Percentiles rank a stretch among this genome's conserved stretches.
Evolutionary conservation across 2,797 vertebrate species (phyloP).

Genomic region (Pangasius mekongensis): DNA sequence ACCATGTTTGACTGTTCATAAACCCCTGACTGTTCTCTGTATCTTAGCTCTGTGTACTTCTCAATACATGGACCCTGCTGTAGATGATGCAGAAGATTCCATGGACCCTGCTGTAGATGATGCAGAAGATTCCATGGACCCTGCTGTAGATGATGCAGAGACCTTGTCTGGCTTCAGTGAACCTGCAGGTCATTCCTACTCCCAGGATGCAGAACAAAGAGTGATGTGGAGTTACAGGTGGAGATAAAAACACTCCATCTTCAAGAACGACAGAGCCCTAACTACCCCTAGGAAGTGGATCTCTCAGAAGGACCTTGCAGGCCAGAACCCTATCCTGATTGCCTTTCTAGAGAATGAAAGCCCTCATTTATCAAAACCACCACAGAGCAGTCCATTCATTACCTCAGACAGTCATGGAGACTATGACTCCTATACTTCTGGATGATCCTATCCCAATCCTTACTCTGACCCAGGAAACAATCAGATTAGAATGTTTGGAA

Average conservation of each 20-base stretch:
- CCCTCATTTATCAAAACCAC: not conserved
- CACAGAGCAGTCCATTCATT: not conserved
- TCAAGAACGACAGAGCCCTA: not conserved
- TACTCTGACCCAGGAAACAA: not conserved
- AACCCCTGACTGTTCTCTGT: not conserved
- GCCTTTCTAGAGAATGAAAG: not conserved
- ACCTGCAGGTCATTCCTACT: not conserved
- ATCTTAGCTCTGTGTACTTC: not conserved
- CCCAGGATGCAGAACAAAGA: not conserved
- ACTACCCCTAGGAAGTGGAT: not conserved
- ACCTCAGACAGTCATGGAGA: not conserved
- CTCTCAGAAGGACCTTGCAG: not conserved
- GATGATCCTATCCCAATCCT: not conserved
- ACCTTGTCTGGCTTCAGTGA: not conserved
- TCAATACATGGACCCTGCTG: not conserved
- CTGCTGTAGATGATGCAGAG: not conserved
- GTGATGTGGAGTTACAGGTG: not conserved
- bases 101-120: not conserved
- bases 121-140: not conserved
- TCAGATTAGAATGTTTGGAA: slow-evolving; percentile 14
- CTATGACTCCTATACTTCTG: not conserved
- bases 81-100: not conserved
- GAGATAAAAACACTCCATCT: not conserved
- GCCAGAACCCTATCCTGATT: not conserved
- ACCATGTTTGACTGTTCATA: not conserved